Conservation (phyloP, 2,113 vertebrate species). For the Tangachromis dhanisi region DNA sequence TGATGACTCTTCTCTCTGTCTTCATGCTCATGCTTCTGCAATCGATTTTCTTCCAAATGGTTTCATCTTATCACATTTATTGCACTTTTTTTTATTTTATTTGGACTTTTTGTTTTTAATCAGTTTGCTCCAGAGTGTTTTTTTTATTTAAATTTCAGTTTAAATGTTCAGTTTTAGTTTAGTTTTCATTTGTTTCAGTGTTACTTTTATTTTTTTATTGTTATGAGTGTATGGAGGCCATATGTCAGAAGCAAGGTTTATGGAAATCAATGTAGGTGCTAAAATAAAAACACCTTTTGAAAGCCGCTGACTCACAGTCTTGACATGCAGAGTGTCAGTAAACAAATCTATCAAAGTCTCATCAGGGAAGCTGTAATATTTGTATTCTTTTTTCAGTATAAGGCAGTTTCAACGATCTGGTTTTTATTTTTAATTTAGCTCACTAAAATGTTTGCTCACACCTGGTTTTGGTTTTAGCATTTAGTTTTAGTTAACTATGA, state of each 20-base stretch:
- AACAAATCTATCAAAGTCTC: neutral
- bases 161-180: neutral
- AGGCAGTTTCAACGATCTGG: rapidly evolving
- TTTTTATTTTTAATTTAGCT: neutral
- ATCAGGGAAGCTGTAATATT: neutral
- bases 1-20: neutral
- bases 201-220: neutral
- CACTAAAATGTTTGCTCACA: neutral
- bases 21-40: neutral
- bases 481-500: rapidly evolving
- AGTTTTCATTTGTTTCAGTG: neutral
- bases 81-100: rapidly evolving
- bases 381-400: neutral
- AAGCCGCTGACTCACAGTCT: neutral
- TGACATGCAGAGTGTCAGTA: neutral
- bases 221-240: neutral
- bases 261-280: neutral
- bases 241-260: neutral
- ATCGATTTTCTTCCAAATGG: neutral
- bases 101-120: neutral
- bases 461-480: neutral
- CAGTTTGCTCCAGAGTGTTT: neutral
- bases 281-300: rapidly evolving
- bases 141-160: neutral
- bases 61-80: neutral